phyloP scores from a whole-genome alignment of 2,797 vertebrate genomes.

The Ctenosaura bakeri region DNA sequence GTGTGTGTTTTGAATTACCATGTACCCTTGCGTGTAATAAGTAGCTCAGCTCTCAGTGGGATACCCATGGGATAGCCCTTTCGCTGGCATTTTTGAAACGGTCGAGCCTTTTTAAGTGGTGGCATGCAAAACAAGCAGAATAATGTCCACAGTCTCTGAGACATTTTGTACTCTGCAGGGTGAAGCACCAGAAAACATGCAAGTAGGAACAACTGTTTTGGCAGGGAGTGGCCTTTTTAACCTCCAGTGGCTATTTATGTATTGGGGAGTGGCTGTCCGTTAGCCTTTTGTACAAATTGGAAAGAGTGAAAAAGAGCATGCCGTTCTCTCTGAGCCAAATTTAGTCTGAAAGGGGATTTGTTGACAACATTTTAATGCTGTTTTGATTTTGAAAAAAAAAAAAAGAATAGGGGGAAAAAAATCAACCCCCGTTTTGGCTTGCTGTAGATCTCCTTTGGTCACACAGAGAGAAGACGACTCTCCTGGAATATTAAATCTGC shows the following conservation, averaged over 20 bases:
- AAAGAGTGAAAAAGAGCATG: slow-evolving; percentile 48
- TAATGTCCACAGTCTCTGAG: slow-evolving; percentile 38
- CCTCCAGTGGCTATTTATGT: slow-evolving; percentile 65
- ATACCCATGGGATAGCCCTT: not conserved
- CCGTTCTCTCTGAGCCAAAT: slow-evolving; percentile 26
- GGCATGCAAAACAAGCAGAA: slow-evolving; percentile 11
- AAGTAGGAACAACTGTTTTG: slow-evolving; percentile 54
- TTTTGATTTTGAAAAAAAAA: slow-evolving; percentile 28
- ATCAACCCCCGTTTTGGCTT: slow-evolving; percentile 34
- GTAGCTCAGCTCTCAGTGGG: not conserved
- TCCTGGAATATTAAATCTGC: slow-evolving; percentile 60
- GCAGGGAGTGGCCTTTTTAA: slow-evolving; percentile 45
- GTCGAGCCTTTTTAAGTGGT: slow-evolving; percentile 5
- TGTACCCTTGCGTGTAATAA: not conserved
- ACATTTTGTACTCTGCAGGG: slow-evolving; percentile 45
- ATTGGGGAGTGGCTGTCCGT: slow-evolving; percentile 39
- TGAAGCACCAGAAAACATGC: slow-evolving; percentile 48
- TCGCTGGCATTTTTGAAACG: not conserved
- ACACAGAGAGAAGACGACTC: slow-evolving; percentile 51
- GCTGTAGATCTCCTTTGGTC: slow-evolving; percentile 23
- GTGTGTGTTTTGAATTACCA: too few relatives aligned
- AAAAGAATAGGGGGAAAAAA: slow-evolving; percentile 15
- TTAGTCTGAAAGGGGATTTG: slow-evolving; percentile 64
- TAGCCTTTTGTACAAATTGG: slow-evolving; percentile 55
- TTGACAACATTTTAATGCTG: slow-evolving; percentile 58